Evolutionary conservation across 2,888 invertebrate genomes (phyloP).

Genomic region (Ophraella communa): DNA sequence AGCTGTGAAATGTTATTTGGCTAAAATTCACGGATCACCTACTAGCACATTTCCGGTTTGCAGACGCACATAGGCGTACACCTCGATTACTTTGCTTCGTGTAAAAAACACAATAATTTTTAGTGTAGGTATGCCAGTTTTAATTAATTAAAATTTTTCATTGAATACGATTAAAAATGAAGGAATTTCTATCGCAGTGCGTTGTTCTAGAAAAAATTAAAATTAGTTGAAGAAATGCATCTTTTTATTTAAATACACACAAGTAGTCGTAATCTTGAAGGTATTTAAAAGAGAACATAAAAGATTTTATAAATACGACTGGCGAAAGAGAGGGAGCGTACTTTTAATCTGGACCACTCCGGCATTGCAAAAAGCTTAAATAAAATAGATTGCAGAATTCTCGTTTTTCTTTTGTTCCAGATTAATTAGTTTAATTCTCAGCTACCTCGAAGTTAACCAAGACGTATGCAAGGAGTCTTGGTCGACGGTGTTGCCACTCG

Average conservation of each 20-base stretch:
- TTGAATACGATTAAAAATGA: neutral
- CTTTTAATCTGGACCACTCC: conserved; percentile 26
- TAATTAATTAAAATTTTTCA: too few relatives aligned
- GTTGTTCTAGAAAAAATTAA: neutral
- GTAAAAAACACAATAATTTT: too few relatives aligned
- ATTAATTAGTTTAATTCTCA: conserved; percentile 56
- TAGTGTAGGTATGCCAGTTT: too few relatives aligned
- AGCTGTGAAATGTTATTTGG: too few relatives aligned
- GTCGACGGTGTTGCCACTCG: neutral
- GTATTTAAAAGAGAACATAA: conserved; percentile 22
- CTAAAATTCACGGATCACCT: neutral
- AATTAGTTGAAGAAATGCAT: conserved; percentile 5
- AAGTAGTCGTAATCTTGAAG: conserved; percentile 15
- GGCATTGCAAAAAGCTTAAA: conserved; percentile 51
- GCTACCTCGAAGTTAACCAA: conserved; percentile 44
- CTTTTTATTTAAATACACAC: conserved; percentile 14
- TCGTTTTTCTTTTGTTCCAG: conserved; percentile 49
- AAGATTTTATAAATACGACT: conserved; percentile 21
- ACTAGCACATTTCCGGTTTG: neutral
- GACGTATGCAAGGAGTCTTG: conserved; percentile 6
- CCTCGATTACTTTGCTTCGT: too few relatives aligned
- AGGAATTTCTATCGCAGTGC: neutral
- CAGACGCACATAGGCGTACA: too few relatives aligned
- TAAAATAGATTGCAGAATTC: conserved; percentile 51
- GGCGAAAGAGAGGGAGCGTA: conserved; percentile 12